Evolutionary conservation across 2,888 invertebrate species (phyloP).

Genomic region (Epinotia brunnichana): DNA sequence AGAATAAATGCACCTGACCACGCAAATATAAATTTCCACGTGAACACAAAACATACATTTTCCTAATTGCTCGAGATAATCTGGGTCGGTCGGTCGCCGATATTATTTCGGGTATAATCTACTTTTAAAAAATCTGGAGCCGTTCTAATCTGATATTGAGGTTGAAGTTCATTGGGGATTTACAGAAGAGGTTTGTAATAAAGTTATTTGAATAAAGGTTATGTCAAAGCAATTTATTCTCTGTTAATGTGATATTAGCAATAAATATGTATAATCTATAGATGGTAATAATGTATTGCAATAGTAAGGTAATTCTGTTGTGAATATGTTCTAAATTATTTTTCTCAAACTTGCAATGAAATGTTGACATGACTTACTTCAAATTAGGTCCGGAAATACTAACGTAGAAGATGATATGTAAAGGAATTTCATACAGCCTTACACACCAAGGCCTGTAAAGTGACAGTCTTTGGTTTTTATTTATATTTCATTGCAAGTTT

Average conservation of each 20-base stretch:
- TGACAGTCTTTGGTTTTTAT: too few species aligned
- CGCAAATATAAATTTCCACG: constrained; percentile 39
- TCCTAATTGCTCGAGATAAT: constrained; percentile 54
- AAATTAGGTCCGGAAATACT: too few species aligned
- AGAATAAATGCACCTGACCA: neutral
- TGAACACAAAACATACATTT: constrained; percentile 60
- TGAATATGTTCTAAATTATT: too few species aligned
- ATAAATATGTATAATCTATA: neutral
- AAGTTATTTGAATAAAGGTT: constrained; percentile 20
- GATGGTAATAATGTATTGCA: neutral
- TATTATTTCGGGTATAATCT: constrained; percentile 37
- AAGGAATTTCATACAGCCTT: too few species aligned
- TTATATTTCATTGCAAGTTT: too few species aligned
- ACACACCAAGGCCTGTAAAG: too few species aligned
- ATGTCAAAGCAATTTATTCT: neutral
- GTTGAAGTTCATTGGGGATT: constrained; percentile 23
- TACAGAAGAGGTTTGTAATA: constrained; percentile 20
- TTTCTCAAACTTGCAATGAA: too few species aligned
- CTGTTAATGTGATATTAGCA: neutral
- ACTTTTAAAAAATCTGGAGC: constrained; percentile 30
- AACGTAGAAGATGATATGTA: too few species aligned
- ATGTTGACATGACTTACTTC: too few species aligned
- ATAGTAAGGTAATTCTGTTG: too few species aligned
- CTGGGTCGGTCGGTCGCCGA: constrained; percentile 32
- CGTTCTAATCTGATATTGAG: constrained; percentile 30